Evolutionary conservation across 2,797 vertebrate species (phyloP), one percentile per base, ranked within the genome.

Genomic region (Pseudomugil tenellus): DNA sequence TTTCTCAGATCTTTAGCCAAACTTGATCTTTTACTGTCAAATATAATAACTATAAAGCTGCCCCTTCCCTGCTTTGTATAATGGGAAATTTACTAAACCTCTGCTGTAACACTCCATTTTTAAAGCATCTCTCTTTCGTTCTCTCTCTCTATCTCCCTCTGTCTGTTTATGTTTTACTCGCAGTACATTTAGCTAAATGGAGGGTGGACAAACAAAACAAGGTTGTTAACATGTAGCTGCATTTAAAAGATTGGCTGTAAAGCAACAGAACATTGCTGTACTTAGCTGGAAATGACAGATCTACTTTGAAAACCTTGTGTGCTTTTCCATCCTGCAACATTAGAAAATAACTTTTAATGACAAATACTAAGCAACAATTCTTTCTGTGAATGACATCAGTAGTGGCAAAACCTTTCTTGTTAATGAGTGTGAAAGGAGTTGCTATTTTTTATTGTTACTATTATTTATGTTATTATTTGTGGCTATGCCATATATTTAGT

Each of bases 401-500:
- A 76, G 65, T 66, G 59, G 43, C 29, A 16, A 55, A 29, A 64
- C 49, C 59, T 58, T 10, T 73, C 4, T 14, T 56, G 5, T 48
- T 8, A 59, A 8, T 35, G 16, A 43, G 39, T 59, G 37, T 43
- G 11, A 29, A 39, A 43, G 28, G 19, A 55, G 6, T 35, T 11
- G 3, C 14, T 37, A 13, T 13, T 37, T 37, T 13, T 56, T 25
- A 0, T 61, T 62, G 7, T 76, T 56, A 76, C 83, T 72, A 71
- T 59, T 48, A 6, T 86, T 74, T 58, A 89, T 29, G 41, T 43
- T 70, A 26, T 55, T 48, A 34, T 56, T 29, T 80, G 39, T 92
- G 93, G 26, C 71, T 90, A 86, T 93, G 16, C 39, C 17, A n/a
- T 94, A 88, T 72, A 9, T 58, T 77, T 69, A 70, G 26, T 70